Percentiles rank a stretch among this genome's conserved stretches.
Conservation (phyloP, 2,113 vertebrate species). For the Paedocypris sp. region DNA sequence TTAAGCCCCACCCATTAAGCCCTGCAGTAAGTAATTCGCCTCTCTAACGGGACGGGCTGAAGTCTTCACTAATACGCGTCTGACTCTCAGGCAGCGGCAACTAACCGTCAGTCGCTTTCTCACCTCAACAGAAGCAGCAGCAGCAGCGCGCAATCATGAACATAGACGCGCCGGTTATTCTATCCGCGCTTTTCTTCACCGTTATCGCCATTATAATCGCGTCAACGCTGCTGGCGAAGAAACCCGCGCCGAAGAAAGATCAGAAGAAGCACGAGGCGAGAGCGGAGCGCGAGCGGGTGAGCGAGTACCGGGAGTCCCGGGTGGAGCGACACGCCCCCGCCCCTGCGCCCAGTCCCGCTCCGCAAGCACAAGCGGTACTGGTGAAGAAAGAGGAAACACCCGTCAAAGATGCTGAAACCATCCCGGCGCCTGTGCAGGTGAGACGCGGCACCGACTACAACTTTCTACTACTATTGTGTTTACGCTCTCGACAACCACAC, state of each 20-base stretch:
- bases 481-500: too few relatives aligned
- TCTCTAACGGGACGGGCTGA: slow-evolving; percentile 23
- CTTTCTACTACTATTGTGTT: too few relatives aligned
- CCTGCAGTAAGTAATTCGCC: not conserved
- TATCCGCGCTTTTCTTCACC: slow-evolving; percentile 54
- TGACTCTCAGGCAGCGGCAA: not conserved
- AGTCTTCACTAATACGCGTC: not conserved
- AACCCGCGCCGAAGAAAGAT: slow-evolving; percentile 22
- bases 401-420: not conserved
- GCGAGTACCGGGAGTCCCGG: not conserved
- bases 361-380: not conserved
- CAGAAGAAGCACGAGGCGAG: slow-evolving; percentile 12
- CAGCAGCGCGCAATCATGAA: slow-evolving; percentile 40
- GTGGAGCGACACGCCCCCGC: not conserved
- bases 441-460: too few relatives aligned
- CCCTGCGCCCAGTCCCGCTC: not conserved
- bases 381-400: not conserved
- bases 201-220: slow-evolving; percentile 48
- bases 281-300: not conserved
- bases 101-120: not conserved
- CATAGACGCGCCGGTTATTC: slow-evolving; percentile 45
- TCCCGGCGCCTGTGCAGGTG: slow-evolving; percentile 2
- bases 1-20: not conserved
- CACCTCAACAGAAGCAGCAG: not conserved
- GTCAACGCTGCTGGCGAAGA: slow-evolving; percentile 36